A percentile compares a stretch with the other conserved stretches of the same genome.
phyloP scores from a whole-genome alignment of 2,797 vertebrate species.

The Chelonia mydas region DNA sequence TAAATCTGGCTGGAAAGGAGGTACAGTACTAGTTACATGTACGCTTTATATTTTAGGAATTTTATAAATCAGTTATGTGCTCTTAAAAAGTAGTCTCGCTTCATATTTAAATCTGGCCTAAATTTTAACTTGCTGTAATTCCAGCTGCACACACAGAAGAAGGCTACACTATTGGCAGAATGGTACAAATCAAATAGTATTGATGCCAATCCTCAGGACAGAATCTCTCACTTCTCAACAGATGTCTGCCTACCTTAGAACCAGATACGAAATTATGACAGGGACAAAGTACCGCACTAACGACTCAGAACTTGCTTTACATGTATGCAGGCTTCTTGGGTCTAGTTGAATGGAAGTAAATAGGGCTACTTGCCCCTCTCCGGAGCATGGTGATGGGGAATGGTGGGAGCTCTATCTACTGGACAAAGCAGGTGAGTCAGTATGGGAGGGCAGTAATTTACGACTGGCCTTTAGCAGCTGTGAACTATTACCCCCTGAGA shows the following conservation, averaged over 20 bases:
- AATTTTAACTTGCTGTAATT: not conserved
- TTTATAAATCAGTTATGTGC: not conserved
- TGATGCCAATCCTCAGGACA: not conserved
- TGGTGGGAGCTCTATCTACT: not conserved
- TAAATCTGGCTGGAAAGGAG: not conserved
- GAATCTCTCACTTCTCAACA: not conserved
- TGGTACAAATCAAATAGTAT: not conserved
- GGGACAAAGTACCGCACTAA: accelerated
- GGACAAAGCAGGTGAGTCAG: not conserved
- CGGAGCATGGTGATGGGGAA: not conserved
- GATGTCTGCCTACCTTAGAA: not conserved
- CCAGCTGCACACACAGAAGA: not conserved
- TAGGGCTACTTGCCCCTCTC: not conserved
- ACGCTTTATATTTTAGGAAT: not conserved
- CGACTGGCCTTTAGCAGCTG: not conserved
- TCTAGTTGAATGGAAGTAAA: not conserved
- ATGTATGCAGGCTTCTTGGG: not conserved
- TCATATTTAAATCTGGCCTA: not conserved
- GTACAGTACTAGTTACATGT: not conserved
- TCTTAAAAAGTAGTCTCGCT: not conserved
- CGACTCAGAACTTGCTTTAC: not conserved
- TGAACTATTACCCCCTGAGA: accelerated
- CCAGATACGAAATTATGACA: not conserved
- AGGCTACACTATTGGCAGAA: not conserved
- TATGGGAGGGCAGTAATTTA: not conserved